phyloP scores from a whole-genome alignment of 2,797 vertebrate genomes.

The Bryconaethiops microstoma region DNA sequence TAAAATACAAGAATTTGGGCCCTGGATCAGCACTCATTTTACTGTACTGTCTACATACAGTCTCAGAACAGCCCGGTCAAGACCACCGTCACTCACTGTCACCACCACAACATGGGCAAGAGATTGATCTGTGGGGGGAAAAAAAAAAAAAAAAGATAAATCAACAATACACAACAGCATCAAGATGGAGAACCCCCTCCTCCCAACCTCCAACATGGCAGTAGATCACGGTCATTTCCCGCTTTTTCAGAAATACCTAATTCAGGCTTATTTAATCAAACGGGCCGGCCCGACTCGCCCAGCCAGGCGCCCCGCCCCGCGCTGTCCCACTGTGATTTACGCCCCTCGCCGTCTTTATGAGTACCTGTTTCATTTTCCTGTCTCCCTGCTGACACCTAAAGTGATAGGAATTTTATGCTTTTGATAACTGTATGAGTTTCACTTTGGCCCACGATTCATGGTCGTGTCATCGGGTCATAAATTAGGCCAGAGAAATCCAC shows the following conservation, averaged over 20 bases:
- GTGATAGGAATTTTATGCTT: conserved; percentile 82
- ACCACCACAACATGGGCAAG: neutral
- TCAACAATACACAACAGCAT: conserved; percentile 60
- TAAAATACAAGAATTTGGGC: no score
- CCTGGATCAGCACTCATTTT: neutral
- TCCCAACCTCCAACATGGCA: conserved; percentile 63
- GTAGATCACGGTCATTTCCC: conserved; percentile 78
- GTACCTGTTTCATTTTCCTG: conserved; percentile 80
- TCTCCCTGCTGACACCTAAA: conserved; percentile 79
- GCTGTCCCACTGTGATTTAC: conserved; percentile 70
- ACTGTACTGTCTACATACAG: no score
- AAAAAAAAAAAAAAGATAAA: conserved; percentile 62
- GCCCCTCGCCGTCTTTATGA: conserved; percentile 73
- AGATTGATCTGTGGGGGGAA: conserved; percentile 66
- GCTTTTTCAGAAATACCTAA: conserved; percentile 78
- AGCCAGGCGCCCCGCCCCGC: conserved; percentile 12
- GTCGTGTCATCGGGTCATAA: conserved; percentile 73
- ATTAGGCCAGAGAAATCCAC: conserved; percentile 65
- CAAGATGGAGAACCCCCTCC: conserved; percentile 20
- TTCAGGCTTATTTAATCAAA: conserved; percentile 80
- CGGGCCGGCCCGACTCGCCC: conserved; percentile 32
- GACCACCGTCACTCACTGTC: neutral
- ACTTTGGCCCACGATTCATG: conserved; percentile 75
- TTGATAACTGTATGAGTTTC: conserved; percentile 83
- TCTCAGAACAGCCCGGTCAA: neutral